Evolutionary conservation across 2,797 vertebrate genomes (phyloP), one percentile per base, ranked within the genome.

Genomic region (Acridotheres tristis): DNA sequence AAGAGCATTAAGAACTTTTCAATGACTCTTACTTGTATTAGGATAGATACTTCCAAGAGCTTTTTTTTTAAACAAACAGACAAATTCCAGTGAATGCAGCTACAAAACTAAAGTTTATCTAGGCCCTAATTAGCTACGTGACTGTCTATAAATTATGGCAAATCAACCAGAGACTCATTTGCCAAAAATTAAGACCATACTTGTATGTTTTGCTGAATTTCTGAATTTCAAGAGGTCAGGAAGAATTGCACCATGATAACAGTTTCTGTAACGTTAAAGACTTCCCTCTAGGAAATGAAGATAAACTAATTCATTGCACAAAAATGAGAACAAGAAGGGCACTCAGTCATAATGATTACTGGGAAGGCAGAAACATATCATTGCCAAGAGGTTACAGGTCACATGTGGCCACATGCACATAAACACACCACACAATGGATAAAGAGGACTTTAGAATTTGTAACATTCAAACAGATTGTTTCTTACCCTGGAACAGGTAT

Each of bases 401-500:
- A 74, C n/a, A 14, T 9, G 22, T 23, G 15, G 45, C 19, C 62
- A 58, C 9, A 58, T 4, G 34, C 17, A 42, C 36, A 47, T 5
- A 13, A 57, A 57, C 14, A 80, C 20, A 66, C 1, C 8, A 30
- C 40, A 42, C 16, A 40, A 32, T 0, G 2, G 26, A 20, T 50
- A 88, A 42, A 7, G 38, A 63, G 8, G 5, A 25, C n/a, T 89
- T 92, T 26, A 59, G 23, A 68, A 76, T 21, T 59, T 2, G 1
- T 26, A 69, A 54, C 4, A 3, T 18, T 84, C 29, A 53, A 83
- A 53, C 2, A 89, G 22, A 66, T 34, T 1, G 2, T 13, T 73
- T 59, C 99, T 98, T 98, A 99, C 99, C 99, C 99, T 57, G 98
- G 97, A 88, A 99, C 88, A 54, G 99, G 99, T 65, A 98, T 97